Evolutionary conservation across 2,888 invertebrate species (phyloP).

Genomic region (Odontomyia ornata): DNA sequence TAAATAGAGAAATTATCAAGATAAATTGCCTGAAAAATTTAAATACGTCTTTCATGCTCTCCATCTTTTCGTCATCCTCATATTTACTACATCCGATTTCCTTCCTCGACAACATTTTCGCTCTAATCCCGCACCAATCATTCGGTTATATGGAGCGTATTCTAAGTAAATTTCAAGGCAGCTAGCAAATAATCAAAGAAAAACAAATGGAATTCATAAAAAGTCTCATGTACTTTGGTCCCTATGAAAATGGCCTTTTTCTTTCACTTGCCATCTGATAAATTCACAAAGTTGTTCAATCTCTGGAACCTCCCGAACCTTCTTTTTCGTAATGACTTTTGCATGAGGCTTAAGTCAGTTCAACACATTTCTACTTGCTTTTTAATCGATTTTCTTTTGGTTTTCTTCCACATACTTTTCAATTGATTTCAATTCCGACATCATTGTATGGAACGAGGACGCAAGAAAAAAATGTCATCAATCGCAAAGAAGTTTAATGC

Average conservation of each 20-base stretch:
- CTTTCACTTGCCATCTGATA: neutral
- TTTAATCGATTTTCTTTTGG: neutral
- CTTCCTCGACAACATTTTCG: neutral
- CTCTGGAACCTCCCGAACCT: neutral
- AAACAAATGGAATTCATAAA: neutral
- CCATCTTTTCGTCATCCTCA: too few relatives aligned
- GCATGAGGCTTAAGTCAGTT: neutral
- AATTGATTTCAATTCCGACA: neutral
- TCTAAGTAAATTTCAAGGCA: neutral
- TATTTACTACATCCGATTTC: neutral
- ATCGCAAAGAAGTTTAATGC: constrained; percentile 25
- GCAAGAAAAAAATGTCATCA: constrained; percentile 29
- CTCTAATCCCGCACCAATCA: neutral
- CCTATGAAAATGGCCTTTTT: neutral
- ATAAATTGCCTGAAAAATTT: too few relatives aligned
- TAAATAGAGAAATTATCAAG: too few relatives aligned
- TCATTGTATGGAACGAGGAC: neutral
- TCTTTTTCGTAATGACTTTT: neutral
- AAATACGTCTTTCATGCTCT: too few relatives aligned
- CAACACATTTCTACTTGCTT: neutral
- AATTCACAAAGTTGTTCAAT: neutral
- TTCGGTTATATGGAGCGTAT: neutral
- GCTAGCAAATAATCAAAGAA: neutral
- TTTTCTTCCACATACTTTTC: neutral
- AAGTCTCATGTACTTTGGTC: neutral